Conservation (phyloP, 2,888 invertebrate genomes). For the Tethea ocularis region DNA sequence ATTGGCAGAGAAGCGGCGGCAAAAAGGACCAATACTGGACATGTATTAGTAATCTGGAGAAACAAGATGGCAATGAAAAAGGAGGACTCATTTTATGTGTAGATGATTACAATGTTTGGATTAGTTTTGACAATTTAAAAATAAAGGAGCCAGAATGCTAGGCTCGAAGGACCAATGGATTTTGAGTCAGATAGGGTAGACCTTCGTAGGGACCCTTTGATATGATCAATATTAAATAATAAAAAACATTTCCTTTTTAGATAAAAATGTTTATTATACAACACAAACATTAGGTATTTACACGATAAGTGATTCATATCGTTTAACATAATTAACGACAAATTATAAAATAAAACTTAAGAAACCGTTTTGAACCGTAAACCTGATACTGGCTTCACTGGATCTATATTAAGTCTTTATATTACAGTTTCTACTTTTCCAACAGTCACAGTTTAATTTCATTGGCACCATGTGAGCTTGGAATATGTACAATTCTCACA, state of each 20-base stretch:
- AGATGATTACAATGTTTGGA: slow-evolving; percentile 52
- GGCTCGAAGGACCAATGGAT: slow-evolving; percentile 13
- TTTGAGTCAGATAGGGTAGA: background rate
- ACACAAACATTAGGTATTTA: slow-evolving; percentile 76
- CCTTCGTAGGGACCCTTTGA: background rate
- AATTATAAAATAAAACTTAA: slow-evolving; percentile 33
- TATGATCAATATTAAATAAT: slow-evolving; percentile 1
- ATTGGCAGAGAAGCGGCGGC: slow-evolving; percentile 49
- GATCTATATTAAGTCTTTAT: slow-evolving; percentile 34
- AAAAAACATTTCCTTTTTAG: slow-evolving; percentile 30
- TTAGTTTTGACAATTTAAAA: slow-evolving; percentile 61
- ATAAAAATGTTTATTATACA: slow-evolving; percentile 68
- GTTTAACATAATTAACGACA: slow-evolving; percentile 40
- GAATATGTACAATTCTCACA: slow-evolving; percentile 54
- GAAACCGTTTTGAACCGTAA: slow-evolving; percentile 39
- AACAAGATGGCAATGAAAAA: slow-evolving; percentile 29
- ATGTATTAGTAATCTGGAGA: slow-evolving; percentile 49
- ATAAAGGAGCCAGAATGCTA: slow-evolving; percentile 58
- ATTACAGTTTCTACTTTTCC: slow-evolving; percentile 23
- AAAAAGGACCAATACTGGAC: slow-evolving; percentile 49
- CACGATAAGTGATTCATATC: slow-evolving; percentile 56
- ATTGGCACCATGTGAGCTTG: slow-evolving; percentile 63
- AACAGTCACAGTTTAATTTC: slow-evolving; percentile 32
- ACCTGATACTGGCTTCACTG: slow-evolving; percentile 50
- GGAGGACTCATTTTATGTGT: slow-evolving; percentile 55